These are phyloP conservation scores for Proteles cristata DNA, from an alignment of 2,113 vertebrate species.

Conservation along the genomic window DNA sequence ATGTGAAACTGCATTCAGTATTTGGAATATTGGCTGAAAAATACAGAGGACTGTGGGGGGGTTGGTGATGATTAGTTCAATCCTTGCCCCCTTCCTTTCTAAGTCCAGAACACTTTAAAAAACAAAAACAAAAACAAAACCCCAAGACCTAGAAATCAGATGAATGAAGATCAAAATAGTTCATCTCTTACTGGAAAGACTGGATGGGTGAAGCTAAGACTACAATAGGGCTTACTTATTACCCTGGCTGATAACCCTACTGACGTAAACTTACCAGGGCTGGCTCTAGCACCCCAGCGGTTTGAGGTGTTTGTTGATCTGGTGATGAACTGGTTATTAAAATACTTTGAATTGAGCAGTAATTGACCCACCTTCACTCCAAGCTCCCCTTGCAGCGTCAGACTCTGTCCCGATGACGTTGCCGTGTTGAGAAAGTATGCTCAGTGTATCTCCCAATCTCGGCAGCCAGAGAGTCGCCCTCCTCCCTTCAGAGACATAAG, in stretches of 20 bases:
- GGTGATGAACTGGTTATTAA: background rate
- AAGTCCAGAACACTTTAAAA: background rate
- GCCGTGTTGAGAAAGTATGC: background rate
- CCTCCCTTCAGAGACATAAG: background rate
- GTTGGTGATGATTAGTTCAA: background rate
- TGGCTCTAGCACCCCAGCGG: background rate
- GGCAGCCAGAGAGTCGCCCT: background rate
- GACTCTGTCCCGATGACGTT: background rate
- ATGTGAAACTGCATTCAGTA: background rate
- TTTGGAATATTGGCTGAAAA: background rate
- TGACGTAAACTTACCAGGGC: background rate
- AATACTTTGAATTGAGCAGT: background rate
- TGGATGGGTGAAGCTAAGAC: background rate
- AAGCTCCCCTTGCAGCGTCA: background rate
- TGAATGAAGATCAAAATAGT: background rate
- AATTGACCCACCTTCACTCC: background rate
- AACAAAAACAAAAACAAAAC: background rate
- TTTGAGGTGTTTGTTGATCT: background rate
- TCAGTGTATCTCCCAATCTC: background rate
- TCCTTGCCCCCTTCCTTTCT: background rate
- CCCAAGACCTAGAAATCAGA: background rate
- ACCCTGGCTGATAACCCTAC: background rate
- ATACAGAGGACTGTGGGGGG: background rate
- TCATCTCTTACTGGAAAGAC: background rate
- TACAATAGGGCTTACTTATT: rapidly evolving